These are phyloP conservation scores for Herpetotheres cachinnans DNA, from an alignment of 2,113 vertebrate genomes.

Conservation along the genomic window DNA sequence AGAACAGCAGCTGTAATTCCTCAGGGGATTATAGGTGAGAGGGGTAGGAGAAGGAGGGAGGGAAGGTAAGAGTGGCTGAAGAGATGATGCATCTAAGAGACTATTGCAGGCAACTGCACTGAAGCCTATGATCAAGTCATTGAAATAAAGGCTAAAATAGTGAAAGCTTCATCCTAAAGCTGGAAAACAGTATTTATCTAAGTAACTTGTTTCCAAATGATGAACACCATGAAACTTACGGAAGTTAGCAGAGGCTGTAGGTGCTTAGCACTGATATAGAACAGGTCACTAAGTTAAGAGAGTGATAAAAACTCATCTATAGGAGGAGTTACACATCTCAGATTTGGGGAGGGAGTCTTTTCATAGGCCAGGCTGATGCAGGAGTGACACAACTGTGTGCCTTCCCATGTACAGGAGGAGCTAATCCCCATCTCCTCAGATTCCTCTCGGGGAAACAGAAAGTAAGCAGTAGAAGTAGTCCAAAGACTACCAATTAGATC, in stretches of 20 bases:
- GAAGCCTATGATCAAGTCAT: neutral
- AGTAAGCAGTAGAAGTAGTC: neutral
- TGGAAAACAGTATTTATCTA: neutral
- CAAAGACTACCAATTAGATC: neutral
- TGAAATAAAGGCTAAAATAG: neutral
- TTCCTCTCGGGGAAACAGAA: neutral
- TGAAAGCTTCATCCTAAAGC: neutral
- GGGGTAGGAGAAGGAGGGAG: neutral
- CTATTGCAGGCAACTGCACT: neutral
- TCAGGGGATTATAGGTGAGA: neutral
- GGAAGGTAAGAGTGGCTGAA: neutral
- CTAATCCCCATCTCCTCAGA: neutral
- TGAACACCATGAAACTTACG: neutral
- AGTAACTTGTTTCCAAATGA: neutral
- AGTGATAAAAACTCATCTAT: neutral
- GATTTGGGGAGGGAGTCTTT: neutral
- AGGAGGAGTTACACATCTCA: neutral
- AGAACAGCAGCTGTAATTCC: neutral
- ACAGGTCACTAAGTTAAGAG: neutral
- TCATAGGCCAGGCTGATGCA: neutral
- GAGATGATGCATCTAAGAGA: neutral
- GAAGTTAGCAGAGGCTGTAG: neutral
- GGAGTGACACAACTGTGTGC: neutral
- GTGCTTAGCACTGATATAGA: neutral
- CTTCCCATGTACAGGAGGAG: neutral